These are phyloP conservation scores for Epinephelus moara DNA, from an alignment of 2,113 vertebrate species.

Conservation along the genomic window DNA sequence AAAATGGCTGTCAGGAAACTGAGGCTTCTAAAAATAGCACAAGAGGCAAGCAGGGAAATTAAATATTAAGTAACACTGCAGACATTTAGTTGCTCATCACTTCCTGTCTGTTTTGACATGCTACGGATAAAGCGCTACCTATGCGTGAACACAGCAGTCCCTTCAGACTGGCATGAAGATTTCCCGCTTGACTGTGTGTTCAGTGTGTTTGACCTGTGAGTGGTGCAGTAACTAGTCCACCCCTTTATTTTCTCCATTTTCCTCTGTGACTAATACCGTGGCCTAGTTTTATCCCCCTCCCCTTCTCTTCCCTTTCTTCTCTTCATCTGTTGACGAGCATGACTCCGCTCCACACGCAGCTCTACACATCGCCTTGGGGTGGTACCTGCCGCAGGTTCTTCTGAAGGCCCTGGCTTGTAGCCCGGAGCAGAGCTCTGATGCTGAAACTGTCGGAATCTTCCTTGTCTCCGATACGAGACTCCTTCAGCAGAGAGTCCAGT, in stretches of 20 bases:
- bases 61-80: slow-evolving; percentile 80
- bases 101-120: slow-evolving; percentile 47
- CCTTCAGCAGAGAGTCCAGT: slow-evolving; percentile 94
- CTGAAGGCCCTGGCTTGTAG: slow-evolving; percentile 93
- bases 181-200: slow-evolving; percentile 17
- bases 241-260: slow-evolving; percentile 32
- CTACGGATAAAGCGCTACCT: slow-evolving; percentile 25
- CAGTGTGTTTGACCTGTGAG: slow-evolving; percentile 39
- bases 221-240: slow-evolving; percentile 24
- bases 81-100: slow-evolving; percentile 64
- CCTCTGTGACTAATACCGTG: slow-evolving; percentile 61
- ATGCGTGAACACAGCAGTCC: slow-evolving; percentile 5
- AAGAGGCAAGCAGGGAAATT: slow-evolving; percentile 61
- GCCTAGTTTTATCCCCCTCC: slow-evolving; percentile 53
- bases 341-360: slow-evolving; percentile 4
- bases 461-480: slow-evolving; percentile 95
- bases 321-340: slow-evolving; percentile 11
- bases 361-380: not conserved
- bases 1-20: slow-evolving; percentile 71
- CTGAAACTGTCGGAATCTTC: slow-evolving; percentile 97
- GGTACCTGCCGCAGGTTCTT: slow-evolving; percentile 94
- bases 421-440: slow-evolving; percentile 92
- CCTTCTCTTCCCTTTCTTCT: not conserved
- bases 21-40: slow-evolving; percentile 74
- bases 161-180: slow-evolving; percentile 4